phyloP scores from a whole-genome alignment of 2,113 vertebrate genomes.

The Barnardius zonarius region DNA sequence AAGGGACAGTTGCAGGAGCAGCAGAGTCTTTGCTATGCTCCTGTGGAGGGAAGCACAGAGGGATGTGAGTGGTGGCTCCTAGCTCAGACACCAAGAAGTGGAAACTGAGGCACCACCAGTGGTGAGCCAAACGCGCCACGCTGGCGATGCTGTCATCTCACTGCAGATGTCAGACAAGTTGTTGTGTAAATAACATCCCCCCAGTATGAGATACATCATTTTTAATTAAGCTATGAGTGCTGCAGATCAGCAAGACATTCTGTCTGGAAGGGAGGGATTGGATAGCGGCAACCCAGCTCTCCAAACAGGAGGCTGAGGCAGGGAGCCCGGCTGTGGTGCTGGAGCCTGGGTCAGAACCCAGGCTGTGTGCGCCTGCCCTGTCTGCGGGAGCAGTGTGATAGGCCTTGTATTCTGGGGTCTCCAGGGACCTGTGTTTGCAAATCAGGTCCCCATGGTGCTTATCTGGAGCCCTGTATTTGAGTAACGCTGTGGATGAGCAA shows the following conservation, averaged over 20 bases:
- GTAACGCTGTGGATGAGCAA: background rate
- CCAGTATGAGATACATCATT: background rate
- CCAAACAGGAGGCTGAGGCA: background rate
- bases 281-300: background rate
- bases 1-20: fast-evolving
- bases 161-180: background rate
- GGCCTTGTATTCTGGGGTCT: background rate
- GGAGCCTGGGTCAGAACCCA: background rate
- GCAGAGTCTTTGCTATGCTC: background rate
- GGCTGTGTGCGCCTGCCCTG: background rate
- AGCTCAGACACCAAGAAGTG: background rate
- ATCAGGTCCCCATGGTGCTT: fast-evolving
- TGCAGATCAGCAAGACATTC: background rate
- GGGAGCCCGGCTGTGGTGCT: background rate
- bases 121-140: fast-evolving
- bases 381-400: background rate
- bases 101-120: background rate
- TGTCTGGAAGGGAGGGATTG: background rate
- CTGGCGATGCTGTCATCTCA: background rate
- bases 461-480: background rate
- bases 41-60: fast-evolving
- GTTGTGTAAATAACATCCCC: background rate
- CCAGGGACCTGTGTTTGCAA: background rate
- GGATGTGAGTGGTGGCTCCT: background rate
- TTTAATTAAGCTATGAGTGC: background rate